Conservation (phyloP, 2,888 invertebrate genomes). For the Agrilus mali region DNA sequence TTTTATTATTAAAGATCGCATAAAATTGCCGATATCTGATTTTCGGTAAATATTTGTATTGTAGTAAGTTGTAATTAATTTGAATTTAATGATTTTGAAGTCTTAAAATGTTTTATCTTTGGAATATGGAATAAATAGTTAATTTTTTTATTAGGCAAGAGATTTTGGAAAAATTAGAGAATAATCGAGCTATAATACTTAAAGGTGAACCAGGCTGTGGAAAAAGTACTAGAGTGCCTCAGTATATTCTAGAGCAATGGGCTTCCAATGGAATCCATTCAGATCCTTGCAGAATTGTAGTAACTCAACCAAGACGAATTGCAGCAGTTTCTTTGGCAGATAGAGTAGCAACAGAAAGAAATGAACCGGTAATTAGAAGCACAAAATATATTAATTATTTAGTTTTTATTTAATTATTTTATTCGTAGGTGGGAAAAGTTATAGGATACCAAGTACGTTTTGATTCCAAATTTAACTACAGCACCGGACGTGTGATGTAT, state of each 20-base stretch:
- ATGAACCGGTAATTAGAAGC: constrained; percentile 38
- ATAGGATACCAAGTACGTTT: constrained; percentile 58
- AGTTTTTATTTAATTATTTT: not conserved
- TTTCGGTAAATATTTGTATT: constrained; percentile 31
- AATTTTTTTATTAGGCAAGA: constrained; percentile 25
- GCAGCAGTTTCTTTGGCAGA: constrained; percentile 56
- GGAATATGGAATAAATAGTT: not conserved
- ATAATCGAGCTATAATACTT: constrained; percentile 44
- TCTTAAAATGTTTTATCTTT: no score
- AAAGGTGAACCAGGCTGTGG: constrained; percentile 64
- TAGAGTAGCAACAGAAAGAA: constrained; percentile 48
- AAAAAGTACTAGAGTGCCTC: constrained; percentile 59
- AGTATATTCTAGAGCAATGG: constrained; percentile 44
- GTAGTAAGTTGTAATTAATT: no score
- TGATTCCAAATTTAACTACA: constrained; percentile 37
- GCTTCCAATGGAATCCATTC: constrained; percentile 27
- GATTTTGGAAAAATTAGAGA: constrained; percentile 39
- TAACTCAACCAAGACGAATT: constrained; percentile 56
- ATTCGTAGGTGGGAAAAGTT: constrained; percentile 43
- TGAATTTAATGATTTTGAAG: no score
- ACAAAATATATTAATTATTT: not conserved
- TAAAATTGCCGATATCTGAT: constrained; percentile 29
- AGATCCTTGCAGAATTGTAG: constrained; percentile 41
- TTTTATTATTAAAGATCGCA: constrained; percentile 24
- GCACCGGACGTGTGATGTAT: constrained; percentile 48